Base-by-base conservation (phyloP, 30 jellyfish, hydroid and myxozoan genomes). In the Aurelia aurita complex sp. Pacific region DNA sequence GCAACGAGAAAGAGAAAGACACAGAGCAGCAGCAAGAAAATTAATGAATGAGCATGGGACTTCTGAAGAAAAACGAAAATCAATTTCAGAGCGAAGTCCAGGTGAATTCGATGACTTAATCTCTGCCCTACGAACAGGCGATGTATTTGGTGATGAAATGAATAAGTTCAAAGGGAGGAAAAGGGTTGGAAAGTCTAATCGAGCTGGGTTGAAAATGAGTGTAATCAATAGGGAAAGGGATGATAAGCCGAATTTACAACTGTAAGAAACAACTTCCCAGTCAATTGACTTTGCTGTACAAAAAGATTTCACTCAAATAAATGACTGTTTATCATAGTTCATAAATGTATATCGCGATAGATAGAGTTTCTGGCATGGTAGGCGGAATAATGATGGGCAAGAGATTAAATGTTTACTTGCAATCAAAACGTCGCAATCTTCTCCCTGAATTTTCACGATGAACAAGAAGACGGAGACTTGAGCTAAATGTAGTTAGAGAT, bases 101-200 rank as follows among this genome's bases (percentile, higher is more conserved):
- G 98, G 98, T 35, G 98, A 92, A 77, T 92, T 92, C 72, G 98
- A 92, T 69, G 98, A 92, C 64, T 76, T 92, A 59, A 92, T 92
- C 6, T 92, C 98, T 19, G 98, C 98, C 40, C 76, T 92, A 38
- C 87, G 98, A 60, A 92, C 98, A 5, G 98, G 98, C 17, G 98
- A 92, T 61, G 98, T 92, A 4, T 92, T 92, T 62, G 98, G 98
- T 23, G 98, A 92, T 64, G 98, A 92, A 83, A 92, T 92, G 96
- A 85, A 76, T 36, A 88, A 85, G 55, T 92, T 92, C 52, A 87
- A 92, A 32, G 97, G 97, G 50, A 69, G 98, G 55, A 92, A 92
- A 74, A 74, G 98, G 80, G 91, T 88, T 8, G 96, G 92, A 33
- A 87, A 92, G 66, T 65, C 81, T 23, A 64, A 92, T 35, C 81